These are phyloP conservation scores for Astur gentilis DNA, from an alignment of 2,113 vertebrate genomes.

Conservation along the genomic window DNA sequence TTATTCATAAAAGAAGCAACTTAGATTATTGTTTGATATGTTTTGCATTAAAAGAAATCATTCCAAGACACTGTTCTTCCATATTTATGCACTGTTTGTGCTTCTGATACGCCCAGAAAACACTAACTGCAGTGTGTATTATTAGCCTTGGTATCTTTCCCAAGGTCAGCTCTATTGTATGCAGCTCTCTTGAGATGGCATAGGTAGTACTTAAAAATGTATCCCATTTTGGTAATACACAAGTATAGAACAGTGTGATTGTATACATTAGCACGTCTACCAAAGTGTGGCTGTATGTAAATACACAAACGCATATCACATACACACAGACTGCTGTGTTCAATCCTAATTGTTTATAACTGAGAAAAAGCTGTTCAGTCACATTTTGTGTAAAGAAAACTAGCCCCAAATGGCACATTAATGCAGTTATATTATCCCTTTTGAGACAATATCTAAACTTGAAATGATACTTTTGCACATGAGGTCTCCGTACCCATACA, in stretches of 20 bases:
- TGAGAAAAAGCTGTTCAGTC: background rate
- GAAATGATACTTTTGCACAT: background rate
- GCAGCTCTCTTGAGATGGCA: background rate
- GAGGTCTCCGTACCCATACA: background rate
- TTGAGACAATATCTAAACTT: background rate
- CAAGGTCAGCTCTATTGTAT: background rate
- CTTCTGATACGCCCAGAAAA: background rate
- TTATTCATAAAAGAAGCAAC: background rate
- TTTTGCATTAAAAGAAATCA: background rate
- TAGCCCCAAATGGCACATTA: background rate
- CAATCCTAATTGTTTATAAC: background rate
- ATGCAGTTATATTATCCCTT: background rate
- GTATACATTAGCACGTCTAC: background rate
- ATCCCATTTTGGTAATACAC: background rate
- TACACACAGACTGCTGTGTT: background rate
- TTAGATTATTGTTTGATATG: background rate
- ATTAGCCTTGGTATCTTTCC: background rate
- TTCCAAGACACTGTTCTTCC: background rate
- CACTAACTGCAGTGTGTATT: background rate
- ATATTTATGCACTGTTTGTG: background rate
- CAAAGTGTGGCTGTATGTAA: background rate
- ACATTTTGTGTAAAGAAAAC: slow-evolving; percentile 5
- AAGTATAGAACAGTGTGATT: background rate
- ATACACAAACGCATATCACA: background rate
- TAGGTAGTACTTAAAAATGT: background rate